A percentile compares a stretch with the other conserved stretches of the same genome.
Conservation (phyloP, 1,140 invertebrate species). For the Drosophila repleta region DNA sequence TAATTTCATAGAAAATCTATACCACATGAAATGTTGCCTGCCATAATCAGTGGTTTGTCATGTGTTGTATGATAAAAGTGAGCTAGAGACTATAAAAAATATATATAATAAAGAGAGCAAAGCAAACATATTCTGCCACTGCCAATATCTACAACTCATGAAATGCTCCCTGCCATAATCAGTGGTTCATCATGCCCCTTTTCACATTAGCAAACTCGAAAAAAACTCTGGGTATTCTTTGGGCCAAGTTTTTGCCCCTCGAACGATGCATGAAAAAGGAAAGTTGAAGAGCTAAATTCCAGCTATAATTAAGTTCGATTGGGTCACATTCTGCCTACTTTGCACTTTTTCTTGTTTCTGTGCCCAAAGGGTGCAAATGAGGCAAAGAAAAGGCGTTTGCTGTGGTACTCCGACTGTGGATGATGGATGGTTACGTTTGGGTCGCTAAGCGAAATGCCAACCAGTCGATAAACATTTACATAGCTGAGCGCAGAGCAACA, state of each 20-base stretch:
- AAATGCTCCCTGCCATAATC: background rate
- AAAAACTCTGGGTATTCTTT: too few relatives aligned
- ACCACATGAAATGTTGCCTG: too few relatives aligned
- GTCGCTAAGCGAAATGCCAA: constrained; percentile 49
- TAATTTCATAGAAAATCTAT: too few relatives aligned
- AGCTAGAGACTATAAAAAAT: too few relatives aligned
- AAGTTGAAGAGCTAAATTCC: background rate
- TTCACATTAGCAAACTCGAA: too few relatives aligned
- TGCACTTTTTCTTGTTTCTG: background rate
- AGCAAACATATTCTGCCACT: too few relatives aligned
- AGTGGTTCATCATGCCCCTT: background rate
- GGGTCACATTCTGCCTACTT: background rate
- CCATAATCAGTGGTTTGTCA: too few relatives aligned
- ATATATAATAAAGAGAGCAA: too few relatives aligned
- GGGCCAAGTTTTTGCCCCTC: background rate
- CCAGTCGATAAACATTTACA: constrained; percentile 59
- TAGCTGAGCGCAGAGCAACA: constrained; percentile 46
- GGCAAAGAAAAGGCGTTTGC: constrained; percentile 28
- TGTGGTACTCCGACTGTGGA: constrained; percentile 29
- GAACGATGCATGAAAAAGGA: background rate
- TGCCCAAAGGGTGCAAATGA: constrained; percentile 15
- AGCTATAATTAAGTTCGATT: constrained; percentile 6
- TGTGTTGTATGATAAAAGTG: too few relatives aligned
- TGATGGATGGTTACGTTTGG: constrained; percentile 55
- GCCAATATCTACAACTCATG: too few relatives aligned